These are phyloP conservation scores for Volucella zonaria DNA, from an alignment of 2,888 invertebrate genomes.

Conservation along the genomic window DNA sequence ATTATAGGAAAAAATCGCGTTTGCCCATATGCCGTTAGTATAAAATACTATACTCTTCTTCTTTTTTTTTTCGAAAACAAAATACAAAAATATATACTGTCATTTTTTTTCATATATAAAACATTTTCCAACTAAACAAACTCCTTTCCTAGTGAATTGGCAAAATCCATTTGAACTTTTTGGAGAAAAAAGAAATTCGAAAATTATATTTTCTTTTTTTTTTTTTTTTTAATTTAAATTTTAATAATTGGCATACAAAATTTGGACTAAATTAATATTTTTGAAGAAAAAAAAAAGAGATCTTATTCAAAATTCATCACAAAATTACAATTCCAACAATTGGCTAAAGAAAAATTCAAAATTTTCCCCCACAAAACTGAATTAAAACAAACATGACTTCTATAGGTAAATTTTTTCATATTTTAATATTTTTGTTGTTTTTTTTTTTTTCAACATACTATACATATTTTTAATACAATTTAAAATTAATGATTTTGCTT, in stretches of 20 bases:
- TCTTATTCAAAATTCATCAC: slow-evolving; percentile 60
- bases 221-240: slow-evolving; percentile 47
- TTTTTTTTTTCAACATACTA: slow-evolving; percentile 35
- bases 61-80: slow-evolving; percentile 28
- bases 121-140: slow-evolving; percentile 1
- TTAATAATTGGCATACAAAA: slow-evolving; percentile 59
- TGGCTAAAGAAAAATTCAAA: slow-evolving; percentile 49
- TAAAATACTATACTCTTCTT: slow-evolving; percentile 72
- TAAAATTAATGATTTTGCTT: too few species aligned
- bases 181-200: slow-evolving; percentile 34
- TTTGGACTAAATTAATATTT: slow-evolving; percentile 52
- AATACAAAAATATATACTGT: not conserved
- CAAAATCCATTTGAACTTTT: slow-evolving; percentile 8
- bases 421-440: not conserved
- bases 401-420: slow-evolving; percentile 80
- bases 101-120: slow-evolving; percentile 22
- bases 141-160: slow-evolving; percentile 47
- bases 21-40: slow-evolving; percentile 83
- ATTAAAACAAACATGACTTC: slow-evolving; percentile 80
- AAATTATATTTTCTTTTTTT: slow-evolving; percentile 51
- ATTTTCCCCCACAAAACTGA: slow-evolving; percentile 54
- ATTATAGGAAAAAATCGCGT: slow-evolving; percentile 82
- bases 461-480: slow-evolving; percentile 17
- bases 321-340: slow-evolving; percentile 50
- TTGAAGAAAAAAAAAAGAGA: too few species aligned